Evolutionary conservation across 1,140 invertebrate species (phyloP).

Genomic region (Colletes gigas): DNA sequence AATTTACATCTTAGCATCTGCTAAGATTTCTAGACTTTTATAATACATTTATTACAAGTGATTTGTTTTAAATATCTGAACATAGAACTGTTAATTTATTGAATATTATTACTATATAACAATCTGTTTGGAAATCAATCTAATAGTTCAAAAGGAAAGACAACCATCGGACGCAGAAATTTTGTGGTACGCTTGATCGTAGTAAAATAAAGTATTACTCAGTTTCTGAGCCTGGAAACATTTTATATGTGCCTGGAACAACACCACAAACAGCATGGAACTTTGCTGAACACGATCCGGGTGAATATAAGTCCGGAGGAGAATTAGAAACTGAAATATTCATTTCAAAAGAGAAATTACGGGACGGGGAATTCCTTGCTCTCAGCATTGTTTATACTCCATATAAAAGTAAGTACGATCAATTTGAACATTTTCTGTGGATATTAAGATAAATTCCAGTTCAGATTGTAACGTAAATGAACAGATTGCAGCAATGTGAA

Average conservation of each 20-base stretch:
- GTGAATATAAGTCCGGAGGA: slow-evolving; percentile 42
- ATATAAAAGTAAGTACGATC: slow-evolving; percentile 62
- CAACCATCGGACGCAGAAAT: slow-evolving; percentile 49
- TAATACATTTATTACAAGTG: neutral
- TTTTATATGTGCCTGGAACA: neutral
- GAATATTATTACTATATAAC: neutral
- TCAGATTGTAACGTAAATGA: slow-evolving; percentile 21
- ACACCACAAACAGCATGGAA: neutral
- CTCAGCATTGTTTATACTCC: slow-evolving; percentile 73
- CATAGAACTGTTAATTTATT: too few relatives aligned
- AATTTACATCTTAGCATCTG: too few relatives aligned
- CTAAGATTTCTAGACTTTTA: neutral
- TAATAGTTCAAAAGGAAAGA: slow-evolving; percentile 70
- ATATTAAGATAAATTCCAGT: neutral
- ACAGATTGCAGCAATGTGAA: slow-evolving; percentile 63
- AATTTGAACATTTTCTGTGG: slow-evolving; percentile 10
- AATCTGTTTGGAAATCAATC: slow-evolving; percentile 17
- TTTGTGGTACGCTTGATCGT: slow-evolving; percentile 67
- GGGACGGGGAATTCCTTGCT: slow-evolving; percentile 58
- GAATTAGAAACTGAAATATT: slow-evolving; percentile 74
- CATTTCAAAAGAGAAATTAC: slow-evolving; percentile 65
- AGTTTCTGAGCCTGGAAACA: slow-evolving; percentile 28
- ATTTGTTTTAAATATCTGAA: too few relatives aligned
- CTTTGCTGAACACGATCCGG: slow-evolving; percentile 44
- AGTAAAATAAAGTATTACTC: slow-evolving; percentile 15